A percentile compares a stretch with the other conserved stretches of the same genome.
Conservation (phyloP, 2,113 vertebrate genomes). For the Galemys pyrenaicus region DNA sequence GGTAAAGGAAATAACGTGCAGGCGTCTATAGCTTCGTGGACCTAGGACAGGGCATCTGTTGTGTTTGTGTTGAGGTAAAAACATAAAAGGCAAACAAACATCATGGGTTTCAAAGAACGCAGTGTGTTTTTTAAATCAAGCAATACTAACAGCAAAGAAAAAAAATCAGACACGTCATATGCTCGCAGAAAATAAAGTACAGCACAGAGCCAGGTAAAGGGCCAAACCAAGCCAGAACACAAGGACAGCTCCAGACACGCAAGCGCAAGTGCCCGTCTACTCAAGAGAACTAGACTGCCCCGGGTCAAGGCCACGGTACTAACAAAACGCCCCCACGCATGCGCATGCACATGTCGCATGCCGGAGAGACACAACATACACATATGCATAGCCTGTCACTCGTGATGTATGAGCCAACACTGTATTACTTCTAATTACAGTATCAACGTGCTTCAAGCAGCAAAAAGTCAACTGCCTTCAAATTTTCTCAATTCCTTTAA, state of each 20-base stretch:
- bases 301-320: neutral
- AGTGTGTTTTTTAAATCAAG: slow-evolving; percentile 80
- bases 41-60: slow-evolving; percentile 59
- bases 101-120: slow-evolving; percentile 72
- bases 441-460: slow-evolving; percentile 28
- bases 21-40: slow-evolving; percentile 28
- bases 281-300: neutral
- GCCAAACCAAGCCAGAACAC: slow-evolving; percentile 77
- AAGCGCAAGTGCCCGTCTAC: slow-evolving; percentile 23
- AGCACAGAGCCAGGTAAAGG: slow-evolving; percentile 56
- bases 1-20: slow-evolving; percentile 52
- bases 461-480: neutral
- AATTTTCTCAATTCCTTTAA: slow-evolving; percentile 37
- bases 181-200: slow-evolving; percentile 79
- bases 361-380: neutral
- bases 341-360: slow-evolving; percentile 48
- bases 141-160: slow-evolving; percentile 76
- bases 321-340: slow-evolving; percentile 21
- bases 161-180: slow-evolving; percentile 75
- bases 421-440: slow-evolving; percentile 46
- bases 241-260: neutral
- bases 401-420: neutral
- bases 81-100: slow-evolving; percentile 64
- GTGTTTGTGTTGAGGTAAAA: slow-evolving; percentile 49
- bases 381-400: neutral